Percentiles rank a stretch among this genome's conserved stretches.
Conservation (phyloP, 2,888 invertebrate genomes). For the Trachelus stipa region DNA sequence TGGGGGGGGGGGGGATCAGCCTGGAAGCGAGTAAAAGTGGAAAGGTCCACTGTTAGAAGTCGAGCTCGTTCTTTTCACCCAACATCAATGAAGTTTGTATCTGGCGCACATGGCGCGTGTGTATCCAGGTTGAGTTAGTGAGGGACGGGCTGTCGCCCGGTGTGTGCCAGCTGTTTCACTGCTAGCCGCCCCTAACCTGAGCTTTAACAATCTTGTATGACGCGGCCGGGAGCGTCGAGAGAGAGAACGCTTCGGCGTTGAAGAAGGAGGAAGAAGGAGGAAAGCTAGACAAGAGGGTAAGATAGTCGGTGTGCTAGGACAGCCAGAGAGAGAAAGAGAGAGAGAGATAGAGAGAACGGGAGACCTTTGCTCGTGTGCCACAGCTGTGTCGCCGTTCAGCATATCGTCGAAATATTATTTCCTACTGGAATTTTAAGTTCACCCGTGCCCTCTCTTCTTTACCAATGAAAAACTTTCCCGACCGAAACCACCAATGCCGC, state of each 20-base stretch:
- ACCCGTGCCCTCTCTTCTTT: slow-evolving; percentile 3
- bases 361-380: slow-evolving; percentile 52
- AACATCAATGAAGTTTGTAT: slow-evolving; percentile 67
- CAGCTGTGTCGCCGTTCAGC: slow-evolving; percentile 61
- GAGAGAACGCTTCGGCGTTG: neutral
- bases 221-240: slow-evolving; percentile 31
- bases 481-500: neutral
- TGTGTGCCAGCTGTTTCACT: slow-evolving; percentile 64
- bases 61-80: slow-evolving; percentile 23
- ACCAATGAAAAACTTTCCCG: slow-evolving; percentile 7
- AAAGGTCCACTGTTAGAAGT: slow-evolving; percentile 9
- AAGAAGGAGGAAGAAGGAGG: neutral
- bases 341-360: slow-evolving; percentile 25
- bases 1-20: slow-evolving; percentile 8
- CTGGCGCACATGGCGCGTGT: slow-evolving; percentile 63
- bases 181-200: slow-evolving; percentile 49
- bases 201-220: slow-evolving; percentile 64
- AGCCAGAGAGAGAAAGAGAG: neutral
- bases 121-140: slow-evolving; percentile 64
- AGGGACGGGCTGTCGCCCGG: slow-evolving; percentile 63
- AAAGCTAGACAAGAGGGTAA: neutral
- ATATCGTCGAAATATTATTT: slow-evolving; percentile 64
- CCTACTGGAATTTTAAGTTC: slow-evolving; percentile 43
- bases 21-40: slow-evolving; percentile 8
- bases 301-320: neutral